phyloP scores from a whole-genome alignment of 2,888 invertebrate species.

The Andrena camellia region DNA sequence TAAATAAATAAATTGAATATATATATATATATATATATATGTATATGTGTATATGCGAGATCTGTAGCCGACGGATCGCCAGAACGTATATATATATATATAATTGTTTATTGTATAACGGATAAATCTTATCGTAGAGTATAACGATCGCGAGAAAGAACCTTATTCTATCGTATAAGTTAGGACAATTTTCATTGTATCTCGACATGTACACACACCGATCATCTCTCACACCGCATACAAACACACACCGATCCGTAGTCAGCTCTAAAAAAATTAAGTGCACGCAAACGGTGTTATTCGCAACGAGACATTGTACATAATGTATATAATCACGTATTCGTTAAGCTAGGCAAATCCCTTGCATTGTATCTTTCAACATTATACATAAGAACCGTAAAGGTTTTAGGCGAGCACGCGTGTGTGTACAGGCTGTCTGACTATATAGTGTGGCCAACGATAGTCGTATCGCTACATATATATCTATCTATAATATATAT shows the following conservation, averaged over 20 bases:
- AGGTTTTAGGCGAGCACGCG: conserved; percentile 71
- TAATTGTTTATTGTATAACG: conserved; percentile 71
- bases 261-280: conserved; percentile 72
- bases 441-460: conserved; percentile 77
- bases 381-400: conserved; percentile 75
- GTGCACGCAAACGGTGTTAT: conserved; percentile 75
- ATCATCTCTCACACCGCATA: conserved; percentile 16
- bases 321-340: conserved; percentile 82
- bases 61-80: conserved; percentile 68
- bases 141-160: conserved; percentile 64
- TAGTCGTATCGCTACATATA: conserved; percentile 70
- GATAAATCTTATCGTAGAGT: conserved; percentile 66
- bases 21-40: conserved; percentile 26
- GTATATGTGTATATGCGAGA: conserved; percentile 58
- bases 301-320: conserved; percentile 78
- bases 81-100: conserved; percentile 53
- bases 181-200: conserved; percentile 78
- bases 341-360: conserved; percentile 78
- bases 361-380: conserved; percentile 81
- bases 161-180: conserved; percentile 72
- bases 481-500: conserved; percentile 18
- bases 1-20: conserved; percentile 15
- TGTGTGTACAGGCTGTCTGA: conserved; percentile 81
- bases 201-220: conserved; percentile 39
- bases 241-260: conserved; percentile 70